Evolutionary conservation across 2,113 vertebrate genomes (phyloP).

Genomic region (Semnornis frantzii): DNA sequence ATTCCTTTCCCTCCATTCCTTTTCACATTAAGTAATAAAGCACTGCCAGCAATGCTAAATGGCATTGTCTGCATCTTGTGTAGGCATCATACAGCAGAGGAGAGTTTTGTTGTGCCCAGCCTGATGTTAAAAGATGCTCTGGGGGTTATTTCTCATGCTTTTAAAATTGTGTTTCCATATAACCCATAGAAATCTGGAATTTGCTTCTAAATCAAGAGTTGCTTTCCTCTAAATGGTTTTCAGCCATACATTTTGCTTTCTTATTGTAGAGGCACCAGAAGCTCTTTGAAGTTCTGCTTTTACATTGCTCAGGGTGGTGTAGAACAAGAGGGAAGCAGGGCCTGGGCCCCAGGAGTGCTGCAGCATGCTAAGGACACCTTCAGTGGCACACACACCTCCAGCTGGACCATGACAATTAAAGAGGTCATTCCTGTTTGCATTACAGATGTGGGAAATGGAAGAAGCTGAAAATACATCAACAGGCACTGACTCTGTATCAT

Average conservation of each 20-base stretch:
- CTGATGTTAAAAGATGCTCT: not conserved
- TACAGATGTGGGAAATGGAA: not conserved
- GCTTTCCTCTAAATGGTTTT: not conserved
- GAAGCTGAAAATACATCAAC: accelerated
- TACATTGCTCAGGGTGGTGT: not conserved
- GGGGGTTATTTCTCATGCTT: not conserved
- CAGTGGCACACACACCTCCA: not conserved
- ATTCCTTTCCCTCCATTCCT: conserved; percentile 18
- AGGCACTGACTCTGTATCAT: not conserved
- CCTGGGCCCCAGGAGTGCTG: not conserved
- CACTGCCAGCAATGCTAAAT: not conserved
- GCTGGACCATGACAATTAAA: not conserved
- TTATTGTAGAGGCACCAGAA: not conserved
- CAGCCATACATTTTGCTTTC: not conserved
- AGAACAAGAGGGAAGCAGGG: not conserved
- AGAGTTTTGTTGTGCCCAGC: not conserved
- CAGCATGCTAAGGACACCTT: not conserved
- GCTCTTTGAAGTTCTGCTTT: not conserved
- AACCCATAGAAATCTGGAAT: not conserved
- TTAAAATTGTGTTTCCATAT: not conserved
- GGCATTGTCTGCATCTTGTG: not conserved
- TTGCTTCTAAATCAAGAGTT: not conserved
- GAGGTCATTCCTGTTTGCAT: not conserved
- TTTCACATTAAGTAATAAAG: not conserved
- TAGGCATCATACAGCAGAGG: not conserved